Evolutionary conservation across 1,140 invertebrate genomes (phyloP).

Genomic region (Aphelenchoides avenae): DNA sequence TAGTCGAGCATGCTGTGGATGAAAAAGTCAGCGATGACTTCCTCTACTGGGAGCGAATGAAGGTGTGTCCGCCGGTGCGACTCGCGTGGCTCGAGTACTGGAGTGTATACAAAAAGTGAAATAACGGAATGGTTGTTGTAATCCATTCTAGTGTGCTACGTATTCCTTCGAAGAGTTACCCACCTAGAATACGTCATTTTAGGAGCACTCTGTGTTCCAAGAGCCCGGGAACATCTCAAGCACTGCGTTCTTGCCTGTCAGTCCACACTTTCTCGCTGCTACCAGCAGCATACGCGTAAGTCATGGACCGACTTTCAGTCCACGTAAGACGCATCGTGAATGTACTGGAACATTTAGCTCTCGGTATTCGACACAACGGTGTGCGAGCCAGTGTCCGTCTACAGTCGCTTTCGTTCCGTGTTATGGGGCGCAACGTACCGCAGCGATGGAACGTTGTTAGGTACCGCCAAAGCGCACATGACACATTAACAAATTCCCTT

Average conservation of each 20-base stretch:
- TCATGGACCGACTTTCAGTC: neutral
- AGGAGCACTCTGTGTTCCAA: slow-evolving; percentile 56
- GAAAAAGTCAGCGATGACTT: slow-evolving; percentile 37
- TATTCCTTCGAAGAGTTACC: too few relatives aligned
- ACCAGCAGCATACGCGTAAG: slow-evolving; percentile 36
- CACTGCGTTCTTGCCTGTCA: slow-evolving; percentile 38
- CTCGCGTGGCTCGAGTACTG: too few relatives aligned
- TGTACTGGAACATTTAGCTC: slow-evolving; percentile 13
- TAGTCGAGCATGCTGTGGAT: slow-evolving; percentile 14
- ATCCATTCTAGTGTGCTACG: too few relatives aligned
- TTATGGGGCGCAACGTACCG: slow-evolving; percentile 43
- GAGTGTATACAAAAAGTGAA: too few relatives aligned
- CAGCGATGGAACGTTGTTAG: slow-evolving; percentile 46
- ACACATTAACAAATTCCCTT: neutral
- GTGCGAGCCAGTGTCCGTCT: slow-evolving; percentile 38
- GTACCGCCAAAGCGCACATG: too few relatives aligned
- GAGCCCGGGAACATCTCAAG: slow-evolving; percentile 46
- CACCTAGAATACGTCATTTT: too few relatives aligned
- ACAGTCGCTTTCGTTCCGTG: slow-evolving; percentile 36
- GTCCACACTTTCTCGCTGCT: slow-evolving; percentile 43
- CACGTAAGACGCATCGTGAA: too few relatives aligned
- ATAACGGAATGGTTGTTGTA: too few relatives aligned
- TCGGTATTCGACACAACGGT: slow-evolving; percentile 34
- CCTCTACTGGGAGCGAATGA: slow-evolving; percentile 50
- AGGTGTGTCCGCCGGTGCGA: too few relatives aligned